phyloP scores from a whole-genome alignment of 2,113 vertebrate species.

The Xiphophorus couchianus region DNA sequence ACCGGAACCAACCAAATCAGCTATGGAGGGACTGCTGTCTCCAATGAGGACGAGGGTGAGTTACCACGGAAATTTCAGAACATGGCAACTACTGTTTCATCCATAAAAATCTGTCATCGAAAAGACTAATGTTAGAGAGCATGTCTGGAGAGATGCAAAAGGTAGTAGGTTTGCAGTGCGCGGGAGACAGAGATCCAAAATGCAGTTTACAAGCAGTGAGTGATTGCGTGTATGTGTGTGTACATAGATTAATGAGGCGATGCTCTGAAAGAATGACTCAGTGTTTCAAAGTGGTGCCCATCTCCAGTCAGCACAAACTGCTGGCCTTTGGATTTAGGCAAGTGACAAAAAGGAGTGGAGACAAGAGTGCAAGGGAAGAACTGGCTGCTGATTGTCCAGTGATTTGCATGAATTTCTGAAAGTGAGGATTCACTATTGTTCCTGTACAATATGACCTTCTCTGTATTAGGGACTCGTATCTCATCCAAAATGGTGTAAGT shows the following conservation, averaged over 20 bases:
- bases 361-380: conserved; percentile 50
- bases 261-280: conserved; percentile 68
- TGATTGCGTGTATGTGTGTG: background rate
- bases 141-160: conserved; percentile 10
- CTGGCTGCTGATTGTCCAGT: conserved; percentile 31
- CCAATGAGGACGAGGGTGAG: conserved; percentile 83
- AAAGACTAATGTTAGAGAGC: conserved; percentile 15
- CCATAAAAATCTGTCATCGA: conserved; percentile 21
- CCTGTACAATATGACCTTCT: conserved; percentile 24
- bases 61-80: conserved; percentile 61
- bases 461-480: conserved; percentile 18
- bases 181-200: conserved; percentile 27
- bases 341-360: conserved; percentile 30
- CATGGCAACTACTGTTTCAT: conserved; percentile 33
- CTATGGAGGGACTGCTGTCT: conserved; percentile 83
- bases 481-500: conserved; percentile 13
- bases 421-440: conserved; percentile 62
- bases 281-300: conserved; percentile 70
- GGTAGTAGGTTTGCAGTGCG: conserved; percentile 55
- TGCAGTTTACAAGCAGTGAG: background rate
- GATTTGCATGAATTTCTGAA: conserved; percentile 54
- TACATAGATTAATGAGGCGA: conserved; percentile 47
- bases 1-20: conserved; percentile 65
- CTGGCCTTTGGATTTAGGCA: conserved; percentile 57
- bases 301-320: conserved; percentile 65